Evolutionary conservation across 1,140 invertebrate genomes (phyloP).

Genomic region (Oncopodura yosiiana): DNA sequence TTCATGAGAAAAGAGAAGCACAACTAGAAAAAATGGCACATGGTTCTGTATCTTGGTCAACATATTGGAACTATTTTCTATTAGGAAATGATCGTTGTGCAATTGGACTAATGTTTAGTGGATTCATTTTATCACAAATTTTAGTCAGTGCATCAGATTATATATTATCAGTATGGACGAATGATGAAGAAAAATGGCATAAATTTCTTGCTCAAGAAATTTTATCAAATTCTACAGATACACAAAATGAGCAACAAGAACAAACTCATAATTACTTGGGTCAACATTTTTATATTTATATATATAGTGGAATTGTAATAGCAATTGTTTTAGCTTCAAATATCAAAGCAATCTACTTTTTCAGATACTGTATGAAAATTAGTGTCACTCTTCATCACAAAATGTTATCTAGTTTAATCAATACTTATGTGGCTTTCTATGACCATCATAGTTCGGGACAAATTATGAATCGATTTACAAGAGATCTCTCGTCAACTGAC

Average conservation of each 20-base stretch:
- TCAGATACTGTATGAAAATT: conserved; percentile 49
- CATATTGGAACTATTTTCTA: conserved; percentile 24
- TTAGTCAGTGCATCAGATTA: conserved; percentile 17
- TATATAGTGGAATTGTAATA: not conserved
- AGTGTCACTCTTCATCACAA: conserved; percentile 44
- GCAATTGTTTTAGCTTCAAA: not conserved
- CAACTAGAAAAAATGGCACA: conserved; percentile 20
- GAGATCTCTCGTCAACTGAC: conserved; percentile 71
- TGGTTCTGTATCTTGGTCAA: conserved; percentile 14
- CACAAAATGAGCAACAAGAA: not conserved
- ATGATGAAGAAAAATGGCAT: too few relatives aligned
- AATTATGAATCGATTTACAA: conserved; percentile 65
- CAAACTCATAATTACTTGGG: too few relatives aligned
- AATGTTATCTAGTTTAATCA: conserved; percentile 42
- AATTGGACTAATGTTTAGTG: conserved; percentile 2
- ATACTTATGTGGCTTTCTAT: conserved; percentile 43
- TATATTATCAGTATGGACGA: conserved; percentile 24
- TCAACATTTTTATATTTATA: conserved; percentile 24
- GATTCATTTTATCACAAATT: conserved; percentile 19
- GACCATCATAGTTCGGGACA: conserved; percentile 48
- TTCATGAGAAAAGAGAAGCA: conserved; percentile 3
- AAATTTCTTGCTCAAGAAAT: too few relatives aligned
- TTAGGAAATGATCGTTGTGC: conserved; percentile 8
- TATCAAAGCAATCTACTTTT: conserved; percentile 53
- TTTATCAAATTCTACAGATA: too few relatives aligned